A percentile compares a stretch with the other conserved stretches of the same genome.
phyloP scores from a whole-genome alignment of 2,888 invertebrate genomes.

The Andricus curvator region DNA sequence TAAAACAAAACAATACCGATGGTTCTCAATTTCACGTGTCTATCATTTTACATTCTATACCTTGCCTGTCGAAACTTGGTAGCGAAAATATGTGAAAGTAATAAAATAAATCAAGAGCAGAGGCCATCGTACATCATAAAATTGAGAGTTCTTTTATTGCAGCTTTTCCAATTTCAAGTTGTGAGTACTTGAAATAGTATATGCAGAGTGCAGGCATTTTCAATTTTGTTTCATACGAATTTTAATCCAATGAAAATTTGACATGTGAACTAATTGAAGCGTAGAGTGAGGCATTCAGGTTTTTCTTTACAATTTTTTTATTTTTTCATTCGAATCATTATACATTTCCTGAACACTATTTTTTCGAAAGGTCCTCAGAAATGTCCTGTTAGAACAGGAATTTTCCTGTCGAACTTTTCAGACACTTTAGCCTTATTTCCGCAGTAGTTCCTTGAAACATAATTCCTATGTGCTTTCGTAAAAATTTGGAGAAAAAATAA shows the following conservation, averaged over 20 bases:
- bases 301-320: slow-evolving; percentile 22
- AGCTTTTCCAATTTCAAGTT: slow-evolving; percentile 27
- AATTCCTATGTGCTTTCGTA: too few relatives aligned
- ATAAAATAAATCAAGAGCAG: slow-evolving; percentile 38
- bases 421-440: too few relatives aligned
- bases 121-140: slow-evolving; percentile 9
- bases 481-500: too few relatives aligned
- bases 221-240: neutral
- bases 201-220: slow-evolving; percentile 1
- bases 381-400: too few relatives aligned
- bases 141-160: neutral
- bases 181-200: neutral
- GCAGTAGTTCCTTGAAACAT: too few relatives aligned
- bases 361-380: too few relatives aligned
- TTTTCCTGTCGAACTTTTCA: too few relatives aligned
- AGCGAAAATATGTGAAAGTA: slow-evolving; percentile 24
- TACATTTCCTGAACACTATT: too few relatives aligned
- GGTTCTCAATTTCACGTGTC: slow-evolving; percentile 44
- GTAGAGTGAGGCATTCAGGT: neutral
- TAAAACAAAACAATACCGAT: slow-evolving; percentile 47
- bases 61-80: neutral
- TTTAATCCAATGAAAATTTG: neutral
- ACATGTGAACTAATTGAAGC: neutral
- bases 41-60: slow-evolving; percentile 39
- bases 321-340: neutral